phyloP scores from a whole-genome alignment of 2,888 invertebrate genomes.

The Lobophora halterata region DNA sequence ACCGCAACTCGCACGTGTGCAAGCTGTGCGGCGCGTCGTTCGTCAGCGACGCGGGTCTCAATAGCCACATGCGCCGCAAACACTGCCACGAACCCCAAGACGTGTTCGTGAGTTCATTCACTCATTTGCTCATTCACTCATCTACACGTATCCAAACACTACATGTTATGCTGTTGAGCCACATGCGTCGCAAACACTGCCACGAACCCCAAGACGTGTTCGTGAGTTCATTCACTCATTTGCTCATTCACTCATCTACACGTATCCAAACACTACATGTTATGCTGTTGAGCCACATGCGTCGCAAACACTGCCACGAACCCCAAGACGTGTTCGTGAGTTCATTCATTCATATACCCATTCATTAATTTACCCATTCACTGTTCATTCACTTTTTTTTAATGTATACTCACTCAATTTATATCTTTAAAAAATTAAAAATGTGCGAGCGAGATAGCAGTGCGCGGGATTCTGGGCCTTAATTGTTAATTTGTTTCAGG shows the following conservation, averaged over 20 bases:
- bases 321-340: conserved; percentile 12
- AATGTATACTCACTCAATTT: no score
- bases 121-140: no score
- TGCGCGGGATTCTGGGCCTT: no score
- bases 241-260: no score
- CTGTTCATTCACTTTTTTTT: no score
- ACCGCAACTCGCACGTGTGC: conserved; percentile 61
- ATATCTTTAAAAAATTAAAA: no score
- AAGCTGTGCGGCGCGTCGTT: conserved; percentile 62
- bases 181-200: conserved; percentile 56
- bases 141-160: no score
- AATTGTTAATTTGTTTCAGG: no score
- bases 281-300: conserved; percentile 61
- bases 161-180: no score
- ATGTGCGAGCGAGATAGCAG: no score
- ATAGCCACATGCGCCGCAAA: conserved; percentile 57
- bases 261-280: no score
- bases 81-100: conserved; percentile 35
- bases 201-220: conserved; percentile 11
- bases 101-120: conserved; percentile 7
- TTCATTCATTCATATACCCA: background rate
- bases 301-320: conserved; percentile 48
- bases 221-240: conserved; percentile 8
- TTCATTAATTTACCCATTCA: no score
- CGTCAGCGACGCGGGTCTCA: conserved; percentile 57